Base-by-base conservation (phyloP, 2,888 invertebrate species). In the Parnassius mnemosyne region DNA sequence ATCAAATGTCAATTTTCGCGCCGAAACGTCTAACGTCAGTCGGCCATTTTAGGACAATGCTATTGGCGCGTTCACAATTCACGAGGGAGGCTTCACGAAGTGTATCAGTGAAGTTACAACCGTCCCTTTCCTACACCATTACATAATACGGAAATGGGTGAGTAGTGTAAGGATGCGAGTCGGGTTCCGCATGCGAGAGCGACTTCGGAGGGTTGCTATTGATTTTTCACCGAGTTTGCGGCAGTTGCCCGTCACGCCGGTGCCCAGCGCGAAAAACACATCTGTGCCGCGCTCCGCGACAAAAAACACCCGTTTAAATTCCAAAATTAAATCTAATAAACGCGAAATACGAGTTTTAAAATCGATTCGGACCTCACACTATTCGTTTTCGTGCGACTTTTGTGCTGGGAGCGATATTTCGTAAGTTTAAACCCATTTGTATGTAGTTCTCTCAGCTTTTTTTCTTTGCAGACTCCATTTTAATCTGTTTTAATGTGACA, bases 121-220 rank as follows among this genome's bases (percentile, higher is more conserved):
- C 65, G 74, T 89, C 90, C 75, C 84, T 69, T 62, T 90, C 82
- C 64, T 66, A 70, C 85, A 70, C 73, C 65, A 78, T 89, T 89
- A 86, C 85, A 84, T 87, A 88, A 89, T 85, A 86, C 82, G 89
- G 88, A 91, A 89, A 84, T 84, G 84, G 85, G 86, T 83, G 88
- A 89, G 85, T 81, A 83, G 85, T 84, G 86, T 83, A 81, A 79
- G 74, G 78, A 79, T 79, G 79, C 74, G 78, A 76, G 71, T 73
- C 68, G 72, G 81, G 85, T 88, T 89, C 90, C 90, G 90, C 90
- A 90, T 90, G 87, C 87, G 88, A 87, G 75, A 73, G 71, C 70
- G 73, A 75, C 69, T 75, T 78, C 75, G 77, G 80, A 58, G 89
- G 89, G 86, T 86, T 72, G 85, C 75, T 89, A 90, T 89, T 87